Conservation (phyloP, 2,888 invertebrate species). For the Caenorhabditis sinica region DNA sequence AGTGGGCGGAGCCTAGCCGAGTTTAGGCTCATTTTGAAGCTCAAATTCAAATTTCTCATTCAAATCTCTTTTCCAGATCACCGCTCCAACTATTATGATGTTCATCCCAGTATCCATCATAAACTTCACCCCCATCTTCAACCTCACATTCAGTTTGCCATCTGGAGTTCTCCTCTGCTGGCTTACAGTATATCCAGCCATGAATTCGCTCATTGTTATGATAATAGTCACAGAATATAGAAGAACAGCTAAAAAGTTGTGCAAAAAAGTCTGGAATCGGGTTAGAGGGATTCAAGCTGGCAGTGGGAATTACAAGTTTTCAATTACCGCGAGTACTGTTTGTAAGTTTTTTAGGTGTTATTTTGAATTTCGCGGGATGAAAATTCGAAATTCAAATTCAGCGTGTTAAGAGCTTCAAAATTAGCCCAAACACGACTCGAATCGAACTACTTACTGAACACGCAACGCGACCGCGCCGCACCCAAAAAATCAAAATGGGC, state of each 20-base stretch:
- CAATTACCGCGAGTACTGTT: no score
- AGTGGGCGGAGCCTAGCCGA: no score
- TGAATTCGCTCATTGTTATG: conserved; percentile 27
- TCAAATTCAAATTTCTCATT: no score
- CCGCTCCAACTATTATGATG: conserved; percentile 4
- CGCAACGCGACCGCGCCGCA: no score
- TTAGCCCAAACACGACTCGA: no score
- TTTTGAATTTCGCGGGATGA: background rate
- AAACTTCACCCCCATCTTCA: background rate
- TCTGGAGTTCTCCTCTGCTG: conserved; percentile 7
- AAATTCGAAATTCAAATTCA: no score
- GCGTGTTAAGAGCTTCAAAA: no score
- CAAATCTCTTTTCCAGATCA: conserved; percentile 30
- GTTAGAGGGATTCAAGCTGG: background rate
- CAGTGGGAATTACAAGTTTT: no score
- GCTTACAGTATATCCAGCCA: conserved; percentile 29
- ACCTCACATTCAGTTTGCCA: conserved; percentile 7
- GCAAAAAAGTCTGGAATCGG: background rate
- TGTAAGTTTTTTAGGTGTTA: no score
- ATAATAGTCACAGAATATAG: conserved; percentile 19
- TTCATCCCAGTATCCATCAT: conserved; percentile 17
- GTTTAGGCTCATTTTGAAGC: no score
- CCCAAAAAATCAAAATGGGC: no score
- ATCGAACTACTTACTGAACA: no score
- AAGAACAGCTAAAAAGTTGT: background rate